Evolutionary conservation across 1,140 invertebrate species (phyloP).

Genomic region (Drosophila subobscura): DNA sequence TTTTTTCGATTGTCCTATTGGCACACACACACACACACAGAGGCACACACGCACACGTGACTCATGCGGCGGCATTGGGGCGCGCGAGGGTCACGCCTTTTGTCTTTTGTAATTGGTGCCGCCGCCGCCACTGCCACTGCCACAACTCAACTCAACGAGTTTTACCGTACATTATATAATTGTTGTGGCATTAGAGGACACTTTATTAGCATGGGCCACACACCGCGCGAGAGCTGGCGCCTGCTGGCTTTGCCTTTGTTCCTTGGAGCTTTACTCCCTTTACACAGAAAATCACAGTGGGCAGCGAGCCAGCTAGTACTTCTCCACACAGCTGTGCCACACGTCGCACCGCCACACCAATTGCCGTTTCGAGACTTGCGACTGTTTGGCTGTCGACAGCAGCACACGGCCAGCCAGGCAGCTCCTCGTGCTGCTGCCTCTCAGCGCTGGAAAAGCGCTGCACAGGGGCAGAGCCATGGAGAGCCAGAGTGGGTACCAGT

Average conservation of each 20-base stretch:
- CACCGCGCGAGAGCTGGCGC: too few species aligned
- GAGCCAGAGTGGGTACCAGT: slow-evolving; percentile 15
- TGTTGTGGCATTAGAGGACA: slow-evolving; percentile 37
- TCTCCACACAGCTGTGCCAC: slow-evolving; percentile 33
- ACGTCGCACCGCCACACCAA: slow-evolving; percentile 34
- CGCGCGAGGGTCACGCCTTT: slow-evolving; percentile 27
- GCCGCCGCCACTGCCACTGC: too few species aligned
- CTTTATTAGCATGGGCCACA: slow-evolving; percentile 5
- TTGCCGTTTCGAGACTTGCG: slow-evolving; percentile 46
- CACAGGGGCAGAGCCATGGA: slow-evolving; percentile 37
- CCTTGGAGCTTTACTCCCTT: neutral
- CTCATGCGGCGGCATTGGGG: slow-evolving; percentile 16
- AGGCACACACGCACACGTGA: slow-evolving; percentile 29
- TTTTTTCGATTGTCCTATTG: slow-evolving; percentile 1
- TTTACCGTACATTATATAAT: slow-evolving; percentile 43
- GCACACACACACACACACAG: neutral
- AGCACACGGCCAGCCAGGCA: neutral
- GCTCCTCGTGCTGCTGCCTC: neutral
- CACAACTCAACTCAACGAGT: neutral
- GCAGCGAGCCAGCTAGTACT: neutral
- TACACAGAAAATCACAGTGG: neutral
- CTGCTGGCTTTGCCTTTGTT: neutral
- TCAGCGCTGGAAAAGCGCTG: slow-evolving; percentile 35
- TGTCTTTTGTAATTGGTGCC: slow-evolving; percentile 1
- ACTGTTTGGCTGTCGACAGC: slow-evolving; percentile 42